A percentile compares a stretch with the other conserved stretches of the same genome.
Evolutionary conservation across 1,140 invertebrate genomes (phyloP).

Genomic region (Melipona quadrifasciata): DNA sequence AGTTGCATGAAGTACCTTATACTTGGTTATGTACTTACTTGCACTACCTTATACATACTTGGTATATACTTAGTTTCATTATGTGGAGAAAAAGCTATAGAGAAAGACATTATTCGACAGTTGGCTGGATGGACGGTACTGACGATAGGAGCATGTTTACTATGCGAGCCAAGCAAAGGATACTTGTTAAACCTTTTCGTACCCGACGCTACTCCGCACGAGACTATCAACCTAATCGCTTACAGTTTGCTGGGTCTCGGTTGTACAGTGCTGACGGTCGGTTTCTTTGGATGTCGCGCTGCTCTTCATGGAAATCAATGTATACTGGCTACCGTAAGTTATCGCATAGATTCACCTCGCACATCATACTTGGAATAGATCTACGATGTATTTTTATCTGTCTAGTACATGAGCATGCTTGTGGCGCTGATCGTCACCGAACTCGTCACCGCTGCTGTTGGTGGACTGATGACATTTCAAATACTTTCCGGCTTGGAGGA

Average conservation of each 20-base stretch:
- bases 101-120: slow-evolving; percentile 65
- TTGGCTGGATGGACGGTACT: slow-evolving; percentile 81
- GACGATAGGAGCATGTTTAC: slow-evolving; percentile 80
- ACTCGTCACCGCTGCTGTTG: slow-evolving; percentile 69
- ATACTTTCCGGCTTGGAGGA: slow-evolving; percentile 77
- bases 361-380: not conserved
- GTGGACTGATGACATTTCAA: slow-evolving; percentile 75
- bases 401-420: slow-evolving; percentile 82
- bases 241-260: slow-evolving; percentile 81
- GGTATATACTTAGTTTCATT: too few relatives aligned
- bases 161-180: slow-evolving; percentile 81
- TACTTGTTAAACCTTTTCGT: slow-evolving; percentile 81
- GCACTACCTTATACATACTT: too few relatives aligned
- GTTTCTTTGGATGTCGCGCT: slow-evolving; percentile 83
- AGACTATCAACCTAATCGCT: slow-evolving; percentile 80
- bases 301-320: slow-evolving; percentile 81
- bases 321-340: slow-evolving; percentile 81
- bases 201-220: slow-evolving; percentile 71
- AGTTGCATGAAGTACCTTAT: not conserved
- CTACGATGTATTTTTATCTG: slow-evolving; percentile 29
- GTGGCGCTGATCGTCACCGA: slow-evolving; percentile 79
- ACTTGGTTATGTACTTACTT: too few relatives aligned
- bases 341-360: not conserved
- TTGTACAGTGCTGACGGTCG: slow-evolving; percentile 80
- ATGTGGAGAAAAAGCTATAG: not conserved